Conservation (phyloP, 2,888 invertebrate species). For the Leptinotarsa juncta region DNA sequence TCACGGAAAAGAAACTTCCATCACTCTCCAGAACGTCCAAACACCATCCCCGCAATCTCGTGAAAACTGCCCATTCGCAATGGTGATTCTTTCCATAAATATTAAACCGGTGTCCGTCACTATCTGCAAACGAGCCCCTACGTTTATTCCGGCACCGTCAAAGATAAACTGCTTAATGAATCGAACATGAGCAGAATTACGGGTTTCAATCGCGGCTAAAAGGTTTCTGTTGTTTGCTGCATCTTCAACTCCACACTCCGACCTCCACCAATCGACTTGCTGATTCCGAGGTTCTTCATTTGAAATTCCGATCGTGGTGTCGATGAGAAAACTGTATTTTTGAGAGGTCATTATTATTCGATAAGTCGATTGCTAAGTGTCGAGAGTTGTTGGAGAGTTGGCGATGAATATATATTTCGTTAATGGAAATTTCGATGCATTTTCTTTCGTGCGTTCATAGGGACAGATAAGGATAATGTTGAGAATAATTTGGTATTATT, state of each 20-base stretch:
- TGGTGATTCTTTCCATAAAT: slow-evolving; percentile 44
- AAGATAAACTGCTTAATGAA: slow-evolving; percentile 65
- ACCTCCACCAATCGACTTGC: slow-evolving; percentile 13
- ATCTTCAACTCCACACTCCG: slow-evolving; percentile 49
- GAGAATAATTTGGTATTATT: no score
- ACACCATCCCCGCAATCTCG: slow-evolving; percentile 37
- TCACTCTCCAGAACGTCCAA: not conserved
- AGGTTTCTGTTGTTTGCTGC: slow-evolving; percentile 65
- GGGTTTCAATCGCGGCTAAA: slow-evolving; percentile 64
- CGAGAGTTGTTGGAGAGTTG: slow-evolving; percentile 1
- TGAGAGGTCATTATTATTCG: slow-evolving; percentile 12
- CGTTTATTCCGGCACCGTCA: slow-evolving; percentile 48
- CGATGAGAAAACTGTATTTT: not conserved
- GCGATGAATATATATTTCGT: not conserved
- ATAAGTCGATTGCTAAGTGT: slow-evolving; percentile 26
- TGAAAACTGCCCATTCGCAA: slow-evolving; percentile 40
- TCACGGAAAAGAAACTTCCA: not conserved
- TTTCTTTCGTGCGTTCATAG: not conserved
- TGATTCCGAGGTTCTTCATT: slow-evolving; percentile 27
- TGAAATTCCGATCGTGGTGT: slow-evolving; percentile 34
- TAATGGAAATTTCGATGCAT: not conserved
- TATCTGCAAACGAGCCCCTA: slow-evolving; percentile 39
- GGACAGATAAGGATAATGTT: not conserved
- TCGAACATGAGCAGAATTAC: slow-evolving; percentile 65
- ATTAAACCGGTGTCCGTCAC: slow-evolving; percentile 36